Evolutionary conservation across 2,797 vertebrate species (phyloP), one percentile per base, ranked within the genome.

Genomic region (Tympanoctomys barrerae): DNA sequence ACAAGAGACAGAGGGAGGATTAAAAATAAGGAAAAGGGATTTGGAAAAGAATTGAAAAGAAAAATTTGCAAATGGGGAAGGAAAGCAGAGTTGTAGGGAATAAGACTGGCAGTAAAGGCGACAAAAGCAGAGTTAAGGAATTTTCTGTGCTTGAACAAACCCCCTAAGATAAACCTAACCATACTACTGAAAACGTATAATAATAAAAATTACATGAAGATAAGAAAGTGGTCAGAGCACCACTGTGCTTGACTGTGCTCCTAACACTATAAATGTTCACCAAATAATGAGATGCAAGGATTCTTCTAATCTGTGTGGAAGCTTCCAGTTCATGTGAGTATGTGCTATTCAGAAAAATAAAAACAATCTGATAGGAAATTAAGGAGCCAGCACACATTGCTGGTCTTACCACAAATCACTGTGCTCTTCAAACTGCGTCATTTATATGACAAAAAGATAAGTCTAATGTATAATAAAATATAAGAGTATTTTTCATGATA

Each of bases 191-290:
- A 26, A 42, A 26, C 21, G 24, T 7, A 19, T 73, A 42, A 11
- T 42, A 26, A 24, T 42, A n/a, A n/a, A 36, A 70, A 68, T 8
- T 33, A 66, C 16, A 7, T 18, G 19, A 8, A 71, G 33, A 39
- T 42, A 22, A 73, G 71, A 73, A 73, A 24, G 36, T 24, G 39
- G 22, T 26, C 10, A 26, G 71, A 73, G 22, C 22, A 26, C 9
- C 88, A 66, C 31, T 64, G 21, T 83, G 70, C 52, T 95, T 49
- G 46, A 71, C 66, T 91, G 11, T 80, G 28, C 22, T 79, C 22
- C 61, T 90, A n/a, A 94, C 86, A 91, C 31, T 22, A 46, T 81
- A 87, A 79, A 94, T 42, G 7, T 95, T 96, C 24, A 95, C 16
- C 73, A 90, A 78, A 10, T 91, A 36, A 8, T 31, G 78, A 21